Base-by-base conservation (phyloP, 1,140 invertebrate genomes). In the Drosophila varians region DNA sequence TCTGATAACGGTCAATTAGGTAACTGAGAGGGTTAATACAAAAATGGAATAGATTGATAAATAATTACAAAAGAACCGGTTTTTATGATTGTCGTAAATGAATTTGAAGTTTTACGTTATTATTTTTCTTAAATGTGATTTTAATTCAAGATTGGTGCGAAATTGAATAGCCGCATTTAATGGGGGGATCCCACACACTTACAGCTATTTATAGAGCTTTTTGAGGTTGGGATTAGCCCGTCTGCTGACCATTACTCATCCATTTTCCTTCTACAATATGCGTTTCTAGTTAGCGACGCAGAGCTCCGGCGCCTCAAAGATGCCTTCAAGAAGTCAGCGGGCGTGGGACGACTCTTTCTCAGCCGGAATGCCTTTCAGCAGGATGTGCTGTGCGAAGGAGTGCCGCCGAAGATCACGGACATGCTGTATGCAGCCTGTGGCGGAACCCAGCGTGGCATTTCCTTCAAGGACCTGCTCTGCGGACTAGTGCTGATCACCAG, bases 381-480 rank as follows among this genome's bases (percentile, higher is more conserved):
- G 89, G 96, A 97, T 91, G 96, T 98, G 5, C 91, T 97, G 36
- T 96, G 96, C 68, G 96, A 97, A 90, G 95, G 95, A 43, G 95
- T 97, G 8, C 96, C 96, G 25, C 80, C 91, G 9, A 93, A 94
- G 65, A 93, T 97, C 18, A 95, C 96, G 1, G 96, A 97, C 91
- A 94, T 95, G 91, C 92, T 98, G 21, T 98, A 95, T 91, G 92
- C 92, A 70, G 96, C 96, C 19, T 97, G 96, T 92, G 96, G 96
- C 23, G 96, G 96, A 25, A 95, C 94, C 19, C 91, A 93, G 19
- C 94, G 96, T 88, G 96, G 96, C n/a, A 95, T 98, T 56, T 92
- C 93, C 12, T 96, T 96, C 64, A 95, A 95, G 87, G 96, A 98
- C 73, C 92, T 98, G 8, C 91, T 97, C 9, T 96, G 95, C 91